These are phyloP conservation scores for Pica pica DNA, from an alignment of 2,113 vertebrate species.

Conservation along the genomic window DNA sequence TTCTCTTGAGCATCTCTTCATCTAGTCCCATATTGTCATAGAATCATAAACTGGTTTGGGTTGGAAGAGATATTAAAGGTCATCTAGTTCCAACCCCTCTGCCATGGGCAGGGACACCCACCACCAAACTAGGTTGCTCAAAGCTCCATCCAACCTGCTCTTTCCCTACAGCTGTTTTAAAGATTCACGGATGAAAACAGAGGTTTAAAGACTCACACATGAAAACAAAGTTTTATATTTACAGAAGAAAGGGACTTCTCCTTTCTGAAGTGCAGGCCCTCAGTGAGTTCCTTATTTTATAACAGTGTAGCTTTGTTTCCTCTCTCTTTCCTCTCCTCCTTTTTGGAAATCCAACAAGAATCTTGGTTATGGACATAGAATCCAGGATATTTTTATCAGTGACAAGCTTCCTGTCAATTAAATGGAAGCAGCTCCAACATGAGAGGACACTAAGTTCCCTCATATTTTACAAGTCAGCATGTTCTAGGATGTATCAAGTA, in stretches of 20 bases:
- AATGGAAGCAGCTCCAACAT: not conserved
- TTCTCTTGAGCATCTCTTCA: not conserved
- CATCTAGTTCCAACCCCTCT: not conserved
- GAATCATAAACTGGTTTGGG: not conserved
- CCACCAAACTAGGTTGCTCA: not conserved
- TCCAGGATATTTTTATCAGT: not conserved
- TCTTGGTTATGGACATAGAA: not conserved
- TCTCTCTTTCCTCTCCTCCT: not conserved
- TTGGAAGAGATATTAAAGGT: not conserved
- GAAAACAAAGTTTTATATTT: not conserved
- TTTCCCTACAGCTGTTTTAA: not conserved
- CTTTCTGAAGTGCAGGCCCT: not conserved
- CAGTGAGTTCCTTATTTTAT: not conserved
- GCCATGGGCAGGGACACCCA: not conserved
- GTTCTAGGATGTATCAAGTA: not conserved
- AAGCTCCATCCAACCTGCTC: not conserved
- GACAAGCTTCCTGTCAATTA: not conserved
- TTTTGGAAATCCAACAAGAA: not conserved
- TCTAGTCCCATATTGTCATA: not conserved
- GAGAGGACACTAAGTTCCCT: not conserved
- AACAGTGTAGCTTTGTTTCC: not conserved
- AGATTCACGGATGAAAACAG: not conserved
- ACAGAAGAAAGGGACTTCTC: not conserved
- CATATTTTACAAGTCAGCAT: not conserved
- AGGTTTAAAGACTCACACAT: not conserved